Evolutionary conservation across 2,113 vertebrate genomes (phyloP).

Genomic region (Chlorodrepanis virens): DNA sequence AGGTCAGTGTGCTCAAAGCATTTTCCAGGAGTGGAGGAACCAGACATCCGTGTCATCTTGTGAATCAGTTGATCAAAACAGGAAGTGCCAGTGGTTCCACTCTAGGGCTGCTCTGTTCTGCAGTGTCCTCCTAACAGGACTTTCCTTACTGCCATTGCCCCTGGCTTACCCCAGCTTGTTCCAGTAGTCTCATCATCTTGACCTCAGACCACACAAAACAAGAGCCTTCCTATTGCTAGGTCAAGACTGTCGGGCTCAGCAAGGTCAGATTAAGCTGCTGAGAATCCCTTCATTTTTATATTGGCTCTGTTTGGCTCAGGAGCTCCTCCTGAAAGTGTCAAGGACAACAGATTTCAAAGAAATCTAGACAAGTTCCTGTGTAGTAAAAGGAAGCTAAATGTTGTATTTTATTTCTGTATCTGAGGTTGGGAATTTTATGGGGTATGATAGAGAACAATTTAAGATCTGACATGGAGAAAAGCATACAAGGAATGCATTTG

Average conservation of each 20-base stretch:
- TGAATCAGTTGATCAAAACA: constrained; percentile 29
- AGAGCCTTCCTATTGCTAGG: neutral
- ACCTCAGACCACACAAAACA: neutral
- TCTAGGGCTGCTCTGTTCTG: neutral
- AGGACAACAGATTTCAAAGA: neutral
- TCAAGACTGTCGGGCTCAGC: neutral
- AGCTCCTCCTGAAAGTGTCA: neutral
- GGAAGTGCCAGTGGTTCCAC: constrained; percentile 31
- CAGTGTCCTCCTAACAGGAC: neutral
- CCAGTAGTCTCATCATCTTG: neutral
- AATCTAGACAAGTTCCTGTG: neutral
- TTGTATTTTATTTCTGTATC: neutral
- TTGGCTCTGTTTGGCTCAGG: neutral
- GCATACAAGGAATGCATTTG: neutral
- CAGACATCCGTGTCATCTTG: neutral
- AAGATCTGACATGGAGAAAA: neutral
- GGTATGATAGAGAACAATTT: neutral
- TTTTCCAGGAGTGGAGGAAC: constrained; percentile 26
- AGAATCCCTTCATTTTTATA: neutral
- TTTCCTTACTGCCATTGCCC: neutral
- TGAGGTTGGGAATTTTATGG: neutral
- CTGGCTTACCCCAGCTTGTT: neutral
- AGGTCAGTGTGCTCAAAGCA: constrained; percentile 30
- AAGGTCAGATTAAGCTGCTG: neutral
- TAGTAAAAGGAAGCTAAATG: neutral